Base-by-base conservation (phyloP, 2,888 invertebrate species). In the Salpingus planirostris region DNA sequence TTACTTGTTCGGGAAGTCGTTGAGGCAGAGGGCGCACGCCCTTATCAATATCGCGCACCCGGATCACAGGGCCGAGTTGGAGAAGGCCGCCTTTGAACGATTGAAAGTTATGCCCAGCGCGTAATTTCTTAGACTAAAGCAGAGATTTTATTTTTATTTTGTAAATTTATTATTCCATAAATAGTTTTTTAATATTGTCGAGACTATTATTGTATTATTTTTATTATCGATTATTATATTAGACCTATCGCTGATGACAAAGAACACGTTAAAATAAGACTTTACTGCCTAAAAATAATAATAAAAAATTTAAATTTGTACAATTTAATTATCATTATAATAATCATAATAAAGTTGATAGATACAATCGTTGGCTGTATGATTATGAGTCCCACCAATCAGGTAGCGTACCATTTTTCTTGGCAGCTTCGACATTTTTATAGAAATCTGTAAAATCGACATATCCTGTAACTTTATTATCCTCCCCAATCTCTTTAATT, bases 11-110 rank as follows among this genome's bases (percentile, higher is more conserved):
- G 95, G 95, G 22, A 90, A 88, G 65, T 82, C 80, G 10, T 71
- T 93, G 29, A 71, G 92, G 2, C 93, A 95, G 61, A 71, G 95
- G 30, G 92, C 93, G 2, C 78, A 91, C 62, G 91, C 80, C 38
- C 72, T 95, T 3, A 93, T 95, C 55, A 72, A 82, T 43, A 78
- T 95, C 21, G 80, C 95, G 1, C 92, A 93, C 62, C 95, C 95
- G 0, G 75, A 87, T 57, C 90, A 92, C 53, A 74, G 89, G 29
- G 83, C 86, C 54, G 56, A 65, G 0, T 68, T 95, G 13, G 93
- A 95, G 60, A 88, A 87, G 58, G 81, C 84, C 3, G 86, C 92
- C 6, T 95, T 83, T 59, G 86, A 91, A 48, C 74, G 88, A 24
- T 71, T 88, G 5, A 80, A 85, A 60, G 70, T 71, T 40, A 86